Percentiles rank a stretch among this genome's conserved stretches.
These are phyloP conservation scores for Mormoops blainvillei DNA, from an alignment of 2,113 vertebrate species.

Conservation along the genomic window DNA sequence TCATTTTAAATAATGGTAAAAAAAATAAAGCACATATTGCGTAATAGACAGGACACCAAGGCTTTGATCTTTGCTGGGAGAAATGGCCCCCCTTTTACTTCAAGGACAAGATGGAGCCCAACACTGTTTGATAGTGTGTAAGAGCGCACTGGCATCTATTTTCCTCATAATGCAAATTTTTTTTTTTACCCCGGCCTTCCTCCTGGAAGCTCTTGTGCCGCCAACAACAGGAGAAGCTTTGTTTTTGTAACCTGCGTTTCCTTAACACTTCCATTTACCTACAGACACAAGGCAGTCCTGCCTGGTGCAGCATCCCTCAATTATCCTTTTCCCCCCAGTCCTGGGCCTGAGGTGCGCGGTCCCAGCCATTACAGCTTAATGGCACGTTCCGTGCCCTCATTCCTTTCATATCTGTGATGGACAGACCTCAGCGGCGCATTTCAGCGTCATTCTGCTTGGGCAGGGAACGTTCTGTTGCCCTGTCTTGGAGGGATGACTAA, in stretches of 20 bases:
- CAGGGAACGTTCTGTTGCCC: background rate
- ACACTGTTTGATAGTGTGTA: background rate
- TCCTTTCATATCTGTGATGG: background rate
- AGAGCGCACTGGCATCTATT: background rate
- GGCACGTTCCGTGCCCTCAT: background rate
- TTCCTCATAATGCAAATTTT: background rate
- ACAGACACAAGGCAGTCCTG: rapidly evolving
- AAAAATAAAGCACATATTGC: background rate
- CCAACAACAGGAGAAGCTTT: background rate
- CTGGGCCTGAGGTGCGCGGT: rapidly evolving
- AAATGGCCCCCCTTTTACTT: background rate
- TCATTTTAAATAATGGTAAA: background rate
- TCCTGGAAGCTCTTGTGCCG: background rate
- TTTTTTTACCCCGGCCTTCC: background rate
- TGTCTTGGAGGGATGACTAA: background rate
- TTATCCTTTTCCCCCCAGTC: background rate
- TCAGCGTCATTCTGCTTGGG: background rate
- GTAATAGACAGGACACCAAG: background rate
- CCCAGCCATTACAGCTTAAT: background rate
- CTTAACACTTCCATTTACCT: background rate
- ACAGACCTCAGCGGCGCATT: background rate
- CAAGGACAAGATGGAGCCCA: background rate
- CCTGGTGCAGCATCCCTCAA: rapidly evolving
- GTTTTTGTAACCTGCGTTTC: background rate
- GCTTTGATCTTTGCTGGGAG: background rate